Conservation (phyloP, 1,140 invertebrate species). For the Cylas formicarius region DNA sequence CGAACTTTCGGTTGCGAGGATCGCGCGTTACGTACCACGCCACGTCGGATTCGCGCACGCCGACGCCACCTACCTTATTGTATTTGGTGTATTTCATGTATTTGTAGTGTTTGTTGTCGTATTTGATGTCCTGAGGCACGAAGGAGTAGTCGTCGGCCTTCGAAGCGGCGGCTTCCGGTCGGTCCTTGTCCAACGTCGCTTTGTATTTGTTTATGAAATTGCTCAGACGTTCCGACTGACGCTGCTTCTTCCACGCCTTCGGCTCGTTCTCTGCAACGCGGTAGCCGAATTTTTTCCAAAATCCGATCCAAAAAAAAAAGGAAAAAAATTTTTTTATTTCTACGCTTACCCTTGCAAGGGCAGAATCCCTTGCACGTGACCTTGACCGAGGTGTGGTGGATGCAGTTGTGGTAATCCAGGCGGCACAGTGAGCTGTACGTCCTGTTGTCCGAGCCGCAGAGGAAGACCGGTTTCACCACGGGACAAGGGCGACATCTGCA, state of each 20-base stretch:
- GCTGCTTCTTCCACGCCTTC: constrained; percentile 53
- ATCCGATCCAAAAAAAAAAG: not conserved
- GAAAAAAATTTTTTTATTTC: too few relatives aligned
- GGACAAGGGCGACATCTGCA: constrained; percentile 73
- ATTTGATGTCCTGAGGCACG: constrained; percentile 69
- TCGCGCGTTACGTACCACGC: too few relatives aligned
- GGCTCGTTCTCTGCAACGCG: constrained; percentile 47
- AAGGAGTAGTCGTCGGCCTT: constrained; percentile 52
- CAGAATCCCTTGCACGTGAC: constrained; percentile 84
- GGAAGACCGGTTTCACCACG: constrained; percentile 69
- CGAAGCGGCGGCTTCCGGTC: constrained; percentile 30
- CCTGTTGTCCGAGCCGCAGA: constrained; percentile 83
- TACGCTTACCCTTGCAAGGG: constrained; percentile 73
- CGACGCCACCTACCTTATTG: constrained; percentile 56
- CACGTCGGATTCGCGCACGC: too few relatives aligned
- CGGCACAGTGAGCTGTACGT: constrained; percentile 88
- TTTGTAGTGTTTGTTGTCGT: constrained; percentile 73
- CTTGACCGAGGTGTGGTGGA: constrained; percentile 68
- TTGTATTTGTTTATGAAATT: constrained; percentile 61
- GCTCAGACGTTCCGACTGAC: constrained; percentile 53
- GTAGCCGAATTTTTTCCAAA: constrained; percentile 7
- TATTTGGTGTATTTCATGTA: constrained; percentile 71
- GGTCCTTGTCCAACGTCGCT: constrained; percentile 46
- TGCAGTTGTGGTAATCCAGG: constrained; percentile 87
- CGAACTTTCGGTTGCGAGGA: too few relatives aligned